phyloP scores from a whole-genome alignment of 2,888 invertebrate genomes.

The Eristalis arbustorum region DNA sequence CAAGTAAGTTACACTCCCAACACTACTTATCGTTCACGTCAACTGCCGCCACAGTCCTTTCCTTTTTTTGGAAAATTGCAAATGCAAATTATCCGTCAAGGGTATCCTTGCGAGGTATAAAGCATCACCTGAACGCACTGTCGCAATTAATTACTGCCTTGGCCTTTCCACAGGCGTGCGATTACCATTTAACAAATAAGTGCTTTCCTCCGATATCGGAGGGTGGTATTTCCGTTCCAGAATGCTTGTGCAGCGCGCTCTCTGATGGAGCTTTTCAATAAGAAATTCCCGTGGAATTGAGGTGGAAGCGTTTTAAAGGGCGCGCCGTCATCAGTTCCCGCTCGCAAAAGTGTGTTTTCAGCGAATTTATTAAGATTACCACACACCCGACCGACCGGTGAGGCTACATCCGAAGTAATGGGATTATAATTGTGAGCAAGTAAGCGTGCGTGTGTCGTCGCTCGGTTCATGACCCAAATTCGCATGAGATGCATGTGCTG shows the following conservation, averaged over 20 bases:
- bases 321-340: slow-evolving; percentile 1
- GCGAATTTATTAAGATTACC: slow-evolving; percentile 23
- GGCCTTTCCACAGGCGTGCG: background rate
- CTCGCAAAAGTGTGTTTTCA: slow-evolving; percentile 13
- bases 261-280: background rate
- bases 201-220: background rate
- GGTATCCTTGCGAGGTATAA: no score
- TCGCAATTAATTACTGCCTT: background rate
- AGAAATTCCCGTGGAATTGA: background rate
- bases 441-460: background rate
- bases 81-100: no score
- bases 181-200: slow-evolving; percentile 12
- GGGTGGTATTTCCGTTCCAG: background rate
- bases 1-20: no score
- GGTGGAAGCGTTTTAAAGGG: slow-evolving; percentile 1
- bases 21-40: no score
- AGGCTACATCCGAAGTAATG: background rate
- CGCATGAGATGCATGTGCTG: background rate
- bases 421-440: slow-evolving; percentile 3
- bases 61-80: no score
- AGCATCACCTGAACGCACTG: no score
- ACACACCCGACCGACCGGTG: background rate
- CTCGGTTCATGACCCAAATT: slow-evolving; percentile 1
- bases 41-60: no score
- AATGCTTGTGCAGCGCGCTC: background rate